Evolutionary conservation across 2,797 vertebrate genomes (phyloP).

Genomic region (Tenualosa ilisha): DNA sequence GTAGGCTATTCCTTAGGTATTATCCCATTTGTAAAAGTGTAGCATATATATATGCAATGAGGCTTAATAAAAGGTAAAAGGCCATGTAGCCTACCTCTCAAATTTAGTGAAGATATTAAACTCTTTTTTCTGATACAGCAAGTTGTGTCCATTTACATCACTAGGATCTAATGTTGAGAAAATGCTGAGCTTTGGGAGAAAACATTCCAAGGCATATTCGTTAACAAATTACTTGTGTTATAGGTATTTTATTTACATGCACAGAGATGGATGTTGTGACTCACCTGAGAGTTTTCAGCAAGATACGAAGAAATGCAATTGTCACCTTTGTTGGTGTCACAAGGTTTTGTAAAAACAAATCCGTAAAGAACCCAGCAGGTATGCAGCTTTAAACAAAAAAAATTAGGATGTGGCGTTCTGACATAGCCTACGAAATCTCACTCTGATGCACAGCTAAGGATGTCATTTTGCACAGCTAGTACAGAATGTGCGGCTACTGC

Average conservation of each 20-base stretch:
- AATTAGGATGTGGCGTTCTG: not conserved
- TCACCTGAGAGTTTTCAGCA: conserved; percentile 84
- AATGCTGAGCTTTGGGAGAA: conserved; percentile 73
- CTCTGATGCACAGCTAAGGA: not conserved
- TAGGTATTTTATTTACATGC: not conserved
- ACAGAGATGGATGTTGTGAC: conserved; percentile 23
- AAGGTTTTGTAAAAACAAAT: conserved; percentile 90
- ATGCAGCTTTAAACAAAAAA: conserved; percentile 63
- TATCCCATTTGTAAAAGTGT: too few species aligned
- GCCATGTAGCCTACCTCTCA: conserved; percentile 77
- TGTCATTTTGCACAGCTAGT: not conserved
- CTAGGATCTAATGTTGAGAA: conserved; percentile 74
- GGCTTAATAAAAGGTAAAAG: not conserved
- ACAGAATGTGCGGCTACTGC: not conserved
- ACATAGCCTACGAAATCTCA: not conserved
- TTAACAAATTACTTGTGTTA: not conserved
- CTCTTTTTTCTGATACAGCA: conserved; percentile 84
- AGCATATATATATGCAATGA: too few species aligned
- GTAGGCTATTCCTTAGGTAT: too few species aligned
- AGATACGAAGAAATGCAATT: conserved; percentile 87
- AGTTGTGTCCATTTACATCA: conserved; percentile 73
- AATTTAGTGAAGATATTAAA: conserved; percentile 87
- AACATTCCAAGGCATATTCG: not conserved
- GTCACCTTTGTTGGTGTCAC: conserved; percentile 69
- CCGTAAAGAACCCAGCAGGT: conserved; percentile 94